Evolutionary conservation across 2,888 invertebrate species (phyloP).

Genomic region (Eupeodes latifasciatus): DNA sequence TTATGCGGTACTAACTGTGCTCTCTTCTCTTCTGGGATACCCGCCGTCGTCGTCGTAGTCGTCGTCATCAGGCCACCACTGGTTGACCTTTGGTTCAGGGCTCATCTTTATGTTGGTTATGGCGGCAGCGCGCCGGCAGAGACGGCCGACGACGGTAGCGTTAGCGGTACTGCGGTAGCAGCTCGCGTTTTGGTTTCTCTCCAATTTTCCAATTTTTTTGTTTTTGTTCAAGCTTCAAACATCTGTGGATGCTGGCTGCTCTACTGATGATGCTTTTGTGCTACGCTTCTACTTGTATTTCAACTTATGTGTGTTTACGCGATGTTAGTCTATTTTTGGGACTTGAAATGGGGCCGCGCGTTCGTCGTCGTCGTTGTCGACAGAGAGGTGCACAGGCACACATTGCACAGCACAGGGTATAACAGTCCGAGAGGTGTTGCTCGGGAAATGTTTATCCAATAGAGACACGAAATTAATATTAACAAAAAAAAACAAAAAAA

Average conservation of each 20-base stretch:
- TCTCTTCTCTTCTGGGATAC: constrained; percentile 22
- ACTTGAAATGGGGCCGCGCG: constrained; percentile 64
- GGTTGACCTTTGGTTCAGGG: constrained; percentile 72
- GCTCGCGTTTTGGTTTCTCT: constrained; percentile 30
- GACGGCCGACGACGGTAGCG: neutral
- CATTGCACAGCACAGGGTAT: constrained; percentile 24
- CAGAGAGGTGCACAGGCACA: constrained; percentile 51
- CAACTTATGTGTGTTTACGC: constrained; percentile 54
- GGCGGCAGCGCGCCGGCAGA: neutral
- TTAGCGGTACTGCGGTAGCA: neutral
- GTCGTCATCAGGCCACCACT: constrained; percentile 38
- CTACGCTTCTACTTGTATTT: constrained; percentile 35
- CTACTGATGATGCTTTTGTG: neutral
- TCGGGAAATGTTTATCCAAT: constrained; percentile 71
- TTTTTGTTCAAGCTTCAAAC: constrained; percentile 21
- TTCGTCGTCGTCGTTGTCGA: neutral
- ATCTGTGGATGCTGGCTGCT: constrained; percentile 45
- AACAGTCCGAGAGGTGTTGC: constrained; percentile 42
- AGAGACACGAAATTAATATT: constrained; percentile 62
- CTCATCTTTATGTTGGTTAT: constrained; percentile 33
- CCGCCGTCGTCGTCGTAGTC: constrained; percentile 30
- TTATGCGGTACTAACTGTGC: constrained; percentile 34
- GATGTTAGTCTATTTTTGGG: constrained; percentile 73
- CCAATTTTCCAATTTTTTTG: constrained; percentile 17
- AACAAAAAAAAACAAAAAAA: constrained; percentile 35